A percentile compares a stretch with the other conserved stretches of the same genome.
Evolutionary conservation across 1,140 invertebrate genomes (phyloP).

Genomic region (Microplitis mediator): DNA sequence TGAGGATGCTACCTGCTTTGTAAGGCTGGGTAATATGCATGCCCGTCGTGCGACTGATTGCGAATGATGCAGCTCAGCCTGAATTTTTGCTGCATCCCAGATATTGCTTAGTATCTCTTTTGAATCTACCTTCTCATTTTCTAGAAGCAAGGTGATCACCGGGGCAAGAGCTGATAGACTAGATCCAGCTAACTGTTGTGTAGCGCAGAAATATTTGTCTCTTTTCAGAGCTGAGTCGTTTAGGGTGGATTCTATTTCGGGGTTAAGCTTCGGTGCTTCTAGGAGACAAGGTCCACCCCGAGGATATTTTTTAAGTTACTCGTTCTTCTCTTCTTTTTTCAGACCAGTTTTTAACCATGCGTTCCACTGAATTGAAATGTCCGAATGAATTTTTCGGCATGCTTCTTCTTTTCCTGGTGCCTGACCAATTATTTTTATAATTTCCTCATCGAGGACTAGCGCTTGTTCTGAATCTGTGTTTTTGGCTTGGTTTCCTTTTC

Average conservation of each 20-base stretch:
- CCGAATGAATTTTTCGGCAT: not conserved
- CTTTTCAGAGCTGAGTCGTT: no score
- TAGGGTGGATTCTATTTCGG: no score
- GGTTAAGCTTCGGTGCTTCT: no score
- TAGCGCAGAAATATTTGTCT: no score
- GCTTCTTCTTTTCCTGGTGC: not conserved
- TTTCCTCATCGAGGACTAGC: not conserved
- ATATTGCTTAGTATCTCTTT: not conserved
- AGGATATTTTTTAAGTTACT: no score
- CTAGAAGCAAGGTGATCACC: not conserved
- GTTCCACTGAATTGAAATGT: not conserved
- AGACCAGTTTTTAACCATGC: no score
- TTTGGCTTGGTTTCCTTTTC: no score
- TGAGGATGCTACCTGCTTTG: conserved; percentile 1
- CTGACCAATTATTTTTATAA: conserved; percentile 6
- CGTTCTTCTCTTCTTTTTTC: no score
- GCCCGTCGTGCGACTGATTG: not conserved
- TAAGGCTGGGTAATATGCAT: not conserved
- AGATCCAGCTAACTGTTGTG: no score
- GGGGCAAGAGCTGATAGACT: not conserved
- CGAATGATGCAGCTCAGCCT: conserved; percentile 1
- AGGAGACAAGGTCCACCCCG: no score
- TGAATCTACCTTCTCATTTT: conserved; percentile 3
- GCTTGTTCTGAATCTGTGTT: no score
- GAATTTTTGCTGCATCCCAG: conserved; percentile 12